Base-by-base conservation (phyloP, 2,113 vertebrate species). In the Eupsittula cactorum region DNA sequence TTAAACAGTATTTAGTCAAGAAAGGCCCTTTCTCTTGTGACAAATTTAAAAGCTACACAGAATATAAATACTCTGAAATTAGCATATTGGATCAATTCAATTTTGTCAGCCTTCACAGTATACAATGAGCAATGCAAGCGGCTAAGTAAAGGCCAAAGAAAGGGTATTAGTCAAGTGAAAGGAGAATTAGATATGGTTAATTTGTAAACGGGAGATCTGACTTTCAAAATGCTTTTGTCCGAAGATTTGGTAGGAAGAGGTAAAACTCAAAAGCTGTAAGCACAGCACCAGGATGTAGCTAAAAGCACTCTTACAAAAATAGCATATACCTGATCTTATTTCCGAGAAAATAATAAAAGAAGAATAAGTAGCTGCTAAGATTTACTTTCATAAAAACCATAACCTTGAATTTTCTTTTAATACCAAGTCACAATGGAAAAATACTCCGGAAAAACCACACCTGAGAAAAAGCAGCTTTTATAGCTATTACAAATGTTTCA, bases 41-140 rank as follows among this genome's bases (percentile, higher is more conserved):
- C 88, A 89, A 89, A 69, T 57, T 41, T 84, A 92, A 95, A 91
- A 84, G 76, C 86, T 76, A 91, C 80, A 69, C 37, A 73, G 96
- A 94, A 96, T 94, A 79, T 59, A 84, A 93, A 95, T 79, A 8
- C 65, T 65, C 83, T 85, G 57, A 76, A 91, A 96, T 96, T 82
- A 97, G 77, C 96, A 96, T 79, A 92, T 50, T 96, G 92, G 90
- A 92, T 52, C 57, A 31, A 57, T 79, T 91, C 96, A 86, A 93
- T n/a, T 89, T 67, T 82, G 80, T 79, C 71, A 69, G 77, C 31
- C 31, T 84, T 33, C 44, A 16, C 11, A 73, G 69, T 62, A 19
- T 17, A 69, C 65, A 92, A 4, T 3, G 33, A 92, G n/a, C n/a
- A 90, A 76, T 59, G 74, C 44, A 47, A 86, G 82, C 64, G 59